These are phyloP conservation scores for Stercorarius parasiticus DNA, from an alignment of 2,113 vertebrate genomes.

Conservation along the genomic window DNA sequence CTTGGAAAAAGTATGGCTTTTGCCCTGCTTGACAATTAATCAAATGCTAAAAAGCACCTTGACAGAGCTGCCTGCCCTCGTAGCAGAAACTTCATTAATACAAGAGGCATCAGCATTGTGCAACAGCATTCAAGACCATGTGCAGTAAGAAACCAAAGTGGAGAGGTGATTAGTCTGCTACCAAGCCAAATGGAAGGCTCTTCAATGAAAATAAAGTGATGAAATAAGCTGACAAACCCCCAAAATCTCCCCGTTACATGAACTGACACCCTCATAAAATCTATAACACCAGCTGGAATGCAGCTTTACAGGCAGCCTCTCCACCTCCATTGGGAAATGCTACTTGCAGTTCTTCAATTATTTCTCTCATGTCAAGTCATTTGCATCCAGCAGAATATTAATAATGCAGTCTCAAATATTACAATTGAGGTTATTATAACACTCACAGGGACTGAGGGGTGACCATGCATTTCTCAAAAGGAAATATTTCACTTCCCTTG, in stretches of 20 bases:
- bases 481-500: background rate
- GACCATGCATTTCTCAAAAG: background rate
- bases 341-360: background rate
- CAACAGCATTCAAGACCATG: slow-evolving; percentile 11
- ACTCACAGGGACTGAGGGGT: background rate
- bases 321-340: background rate
- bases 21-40: slow-evolving; percentile 25
- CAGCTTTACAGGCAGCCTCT: background rate
- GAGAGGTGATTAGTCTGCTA: background rate
- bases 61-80: slow-evolving; percentile 1
- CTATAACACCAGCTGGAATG: background rate
- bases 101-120: background rate
- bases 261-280: background rate
- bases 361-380: background rate
- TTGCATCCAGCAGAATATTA: background rate
- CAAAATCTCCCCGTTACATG: background rate
- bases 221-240: background rate
- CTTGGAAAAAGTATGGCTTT: background rate
- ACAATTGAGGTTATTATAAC: background rate
- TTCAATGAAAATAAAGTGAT: slow-evolving; percentile 6
- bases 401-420: background rate
- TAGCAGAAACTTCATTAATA: slow-evolving; percentile 28
- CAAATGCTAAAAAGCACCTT: slow-evolving; percentile 46
- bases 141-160: background rate
- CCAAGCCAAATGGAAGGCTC: background rate